Base-by-base conservation (phyloP, 2,888 invertebrate genomes). In the Apoderus coryli region DNA sequence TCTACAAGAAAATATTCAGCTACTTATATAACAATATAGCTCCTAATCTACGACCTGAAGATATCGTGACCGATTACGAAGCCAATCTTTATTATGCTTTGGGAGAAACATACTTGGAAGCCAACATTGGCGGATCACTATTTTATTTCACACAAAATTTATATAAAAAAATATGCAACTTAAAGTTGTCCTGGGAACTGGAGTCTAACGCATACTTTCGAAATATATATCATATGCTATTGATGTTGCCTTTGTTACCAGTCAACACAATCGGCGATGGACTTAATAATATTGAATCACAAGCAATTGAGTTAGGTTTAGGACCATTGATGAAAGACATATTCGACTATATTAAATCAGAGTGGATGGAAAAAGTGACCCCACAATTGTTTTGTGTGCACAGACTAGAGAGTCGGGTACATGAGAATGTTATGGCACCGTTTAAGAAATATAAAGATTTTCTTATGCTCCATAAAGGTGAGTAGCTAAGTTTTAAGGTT, bases 21-120 rank as follows among this genome's bases (percentile, higher is more conserved):
- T 51, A 50, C 24, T 40, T 57, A 2, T 48, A 47, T 27, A 45
- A 51, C 25, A 42, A 34, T 14, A 31, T 56, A 3, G 54, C 53
- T 0, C 54, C 55, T 2, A 40, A 46, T 15, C 34, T 57, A 12
- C 38, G 50, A 6, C 57, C 56, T 0, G 42, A 44, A 3, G 55
- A 57, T 44, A 57, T 57, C 10, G 47, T 57, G 14, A 56, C 56
- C 3, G 56, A 56, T 34, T 57, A 53, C 33, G 56, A 57, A 44
- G 49, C 52, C 1, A 48, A 49, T 29, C 35, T 57, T 3, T 56
- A 56, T 36, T 56, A 56, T 38, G 52, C 56, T 3, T 37, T 57
- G 3, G 52, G 52, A 2, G 54, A 54, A 40, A 49, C 46, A 4
- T 57, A 55, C 29, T 29, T 46, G 4, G 50, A 54, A 25, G 51